Conservation (phyloP, 92 coral and sea anemone genomes). For the Phenganax marumi region DNA sequence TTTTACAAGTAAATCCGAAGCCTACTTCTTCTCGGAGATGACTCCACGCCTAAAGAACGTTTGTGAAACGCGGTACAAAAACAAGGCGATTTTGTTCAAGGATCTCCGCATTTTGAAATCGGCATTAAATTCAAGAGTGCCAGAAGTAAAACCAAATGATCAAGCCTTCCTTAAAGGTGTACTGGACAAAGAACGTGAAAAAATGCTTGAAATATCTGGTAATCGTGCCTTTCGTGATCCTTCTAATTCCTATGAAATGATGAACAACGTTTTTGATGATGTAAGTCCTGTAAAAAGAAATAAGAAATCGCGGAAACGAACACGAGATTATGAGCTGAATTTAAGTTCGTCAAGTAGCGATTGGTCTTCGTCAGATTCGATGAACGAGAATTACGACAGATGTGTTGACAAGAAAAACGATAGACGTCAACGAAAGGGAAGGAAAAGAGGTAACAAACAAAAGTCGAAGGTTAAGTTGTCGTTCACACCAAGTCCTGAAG, state of each 20-base stretch:
- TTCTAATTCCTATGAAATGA: too few relatives aligned
- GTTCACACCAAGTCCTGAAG: too few relatives aligned
- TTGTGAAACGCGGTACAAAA: background rate
- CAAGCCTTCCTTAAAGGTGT: background rate
- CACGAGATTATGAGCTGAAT: too few relatives aligned
- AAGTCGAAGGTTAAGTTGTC: too few relatives aligned
- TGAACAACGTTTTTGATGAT: background rate
- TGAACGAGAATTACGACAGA: background rate
- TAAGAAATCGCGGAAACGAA: too few relatives aligned
- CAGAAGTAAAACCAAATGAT: background rate
- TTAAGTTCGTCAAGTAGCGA: background rate
- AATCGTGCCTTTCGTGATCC: background rate
- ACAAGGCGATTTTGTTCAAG: background rate
- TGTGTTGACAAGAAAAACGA: too few relatives aligned
- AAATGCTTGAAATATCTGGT: background rate
- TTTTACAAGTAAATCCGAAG: background rate
- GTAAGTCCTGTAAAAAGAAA: background rate
- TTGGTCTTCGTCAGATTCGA: background rate
- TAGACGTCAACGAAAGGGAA: too few relatives aligned
- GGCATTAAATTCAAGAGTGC: background rate
- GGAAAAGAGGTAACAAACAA: too few relatives aligned
- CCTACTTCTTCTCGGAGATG: background rate
- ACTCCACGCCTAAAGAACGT: background rate
- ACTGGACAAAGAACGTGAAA: background rate
- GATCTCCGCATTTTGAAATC: background rate